Percentiles rank a stretch among this genome's conserved stretches.
phyloP scores from a whole-genome alignment of 2,888 invertebrate species.

The Baronia brevicornis region DNA sequence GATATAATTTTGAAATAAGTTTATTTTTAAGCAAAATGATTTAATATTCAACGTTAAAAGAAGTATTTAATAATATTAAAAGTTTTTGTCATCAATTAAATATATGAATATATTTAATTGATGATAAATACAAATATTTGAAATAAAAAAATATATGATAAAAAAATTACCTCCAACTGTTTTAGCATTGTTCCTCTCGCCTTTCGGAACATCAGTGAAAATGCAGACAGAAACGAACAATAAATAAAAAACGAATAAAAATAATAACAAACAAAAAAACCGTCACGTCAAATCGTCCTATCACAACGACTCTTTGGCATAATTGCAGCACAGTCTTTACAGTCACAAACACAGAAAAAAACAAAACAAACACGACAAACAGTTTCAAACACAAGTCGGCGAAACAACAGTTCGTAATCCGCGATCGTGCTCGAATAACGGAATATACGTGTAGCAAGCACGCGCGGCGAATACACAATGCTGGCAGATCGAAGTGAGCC shows the following conservation, averaged over 20 bases:
- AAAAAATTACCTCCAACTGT: constrained; percentile 54
- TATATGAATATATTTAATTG: constrained; percentile 19
- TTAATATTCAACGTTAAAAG: no score
- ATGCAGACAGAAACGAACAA: constrained; percentile 33
- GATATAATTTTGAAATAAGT: no score
- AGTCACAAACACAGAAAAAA: constrained; percentile 39
- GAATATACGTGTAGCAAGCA: constrained; percentile 47
- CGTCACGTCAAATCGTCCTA: constrained; percentile 53
- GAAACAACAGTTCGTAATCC: constrained; percentile 35
- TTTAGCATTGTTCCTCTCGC: constrained; percentile 68
- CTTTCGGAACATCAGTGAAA: constrained; percentile 59
- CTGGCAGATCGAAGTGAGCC: constrained; percentile 70
- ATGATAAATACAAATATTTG: constrained; percentile 9
- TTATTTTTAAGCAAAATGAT: no score
- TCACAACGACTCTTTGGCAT: constrained; percentile 66
- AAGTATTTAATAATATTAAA: no score
- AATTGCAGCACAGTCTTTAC: constrained; percentile 39
- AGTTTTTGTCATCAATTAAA: not conserved
- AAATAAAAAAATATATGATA: constrained; percentile 18
- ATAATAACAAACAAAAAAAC: constrained; percentile 35
- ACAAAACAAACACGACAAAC: constrained; percentile 35
- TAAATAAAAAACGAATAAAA: constrained; percentile 34
- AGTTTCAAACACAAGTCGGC: constrained; percentile 39
- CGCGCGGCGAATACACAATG: constrained; percentile 68
- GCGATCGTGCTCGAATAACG: constrained; percentile 53